Evolutionary conservation across 2,797 vertebrate species (phyloP), one percentile per base, ranked within the genome.

Genomic region (Margarornis squamiger): DNA sequence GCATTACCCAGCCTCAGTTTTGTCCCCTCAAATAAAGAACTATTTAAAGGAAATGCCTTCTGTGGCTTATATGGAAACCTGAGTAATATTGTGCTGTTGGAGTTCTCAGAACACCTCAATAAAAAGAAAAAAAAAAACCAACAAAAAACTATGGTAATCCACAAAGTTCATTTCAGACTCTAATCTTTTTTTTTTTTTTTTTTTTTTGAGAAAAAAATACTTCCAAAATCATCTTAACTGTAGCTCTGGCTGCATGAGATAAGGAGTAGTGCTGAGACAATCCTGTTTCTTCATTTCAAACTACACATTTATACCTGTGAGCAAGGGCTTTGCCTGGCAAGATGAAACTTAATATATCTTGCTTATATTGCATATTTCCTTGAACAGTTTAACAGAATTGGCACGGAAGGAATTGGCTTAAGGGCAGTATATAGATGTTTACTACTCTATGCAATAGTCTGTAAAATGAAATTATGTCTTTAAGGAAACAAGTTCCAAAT

Each of bases 221-320:
- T 91, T 93, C 32, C 13, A 71, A 95, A 97, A 67, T 65, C 24
- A 72, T 90, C 62, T 94, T 88, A 91, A 73, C 71, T 81, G 41
- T 74, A 84, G 73, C 34, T 95, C 82, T 96, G 88, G 45, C 41
- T 77, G 70, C 36, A 49, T 49, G 88, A 94, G 93, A 95, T 97
- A 97, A 96, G 91, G 32, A 77, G 57, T 26, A 54, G 49, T 66
- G 68, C 73, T 70, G 91, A 94, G 85, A 86, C 15, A 74, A 90
- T 85, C 68, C 67, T 73, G 15, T 92, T 96, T 86, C 82, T 92
- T 89, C 65, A 75, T 97, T 96, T 93, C 88, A 90, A 67, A 26
- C 3, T 76, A 76, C 43, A 20, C 39, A 65, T 93, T 79, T 81
- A 5, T 51, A 78, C 86, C 68, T 93, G 43, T 76, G 79, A 92